A percentile compares a stretch with the other conserved stretches of the same genome.
These are phyloP conservation scores for Phoxinus phoxinus DNA, from an alignment of 2,113 vertebrate species.

Conservation along the genomic window DNA sequence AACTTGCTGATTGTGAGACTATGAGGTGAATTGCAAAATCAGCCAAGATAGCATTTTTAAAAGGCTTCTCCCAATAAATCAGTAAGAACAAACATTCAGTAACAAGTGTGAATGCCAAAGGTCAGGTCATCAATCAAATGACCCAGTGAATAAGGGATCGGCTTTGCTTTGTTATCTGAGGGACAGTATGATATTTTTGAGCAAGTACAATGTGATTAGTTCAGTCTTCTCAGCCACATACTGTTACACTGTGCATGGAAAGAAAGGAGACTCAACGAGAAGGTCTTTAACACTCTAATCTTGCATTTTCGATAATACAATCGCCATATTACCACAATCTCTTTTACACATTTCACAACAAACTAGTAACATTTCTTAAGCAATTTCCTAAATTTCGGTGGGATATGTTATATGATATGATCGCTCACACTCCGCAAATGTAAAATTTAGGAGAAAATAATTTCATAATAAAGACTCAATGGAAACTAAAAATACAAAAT, in stretches of 20 bases:
- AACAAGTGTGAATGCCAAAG: constrained; percentile 35
- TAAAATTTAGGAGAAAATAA: not conserved
- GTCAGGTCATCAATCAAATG: constrained; percentile 11
- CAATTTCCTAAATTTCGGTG: constrained; percentile 3
- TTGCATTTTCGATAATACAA: constrained; percentile 34
- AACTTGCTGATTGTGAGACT: constrained; percentile 35
- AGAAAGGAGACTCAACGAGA: not conserved
- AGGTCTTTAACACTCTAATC: constrained; percentile 8
- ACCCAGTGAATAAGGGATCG: not conserved
- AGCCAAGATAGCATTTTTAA: not conserved
- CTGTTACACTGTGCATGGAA: not conserved
- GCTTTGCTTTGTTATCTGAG: constrained; percentile 10
- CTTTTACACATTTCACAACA: constrained; percentile 14
- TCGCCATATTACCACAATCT: constrained; percentile 11
- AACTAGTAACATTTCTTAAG: constrained; percentile 32
- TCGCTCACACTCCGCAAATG: not conserved
- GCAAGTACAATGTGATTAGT: constrained; percentile 1
- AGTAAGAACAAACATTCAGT: constrained; percentile 32
- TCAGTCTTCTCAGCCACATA: not conserved
- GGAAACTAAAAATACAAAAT: not conserved
- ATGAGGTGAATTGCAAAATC: constrained; percentile 35
- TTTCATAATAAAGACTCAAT: not conserved
- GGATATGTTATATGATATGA: constrained; percentile 3
- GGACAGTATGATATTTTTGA: not conserved
- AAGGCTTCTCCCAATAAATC: constrained; percentile 36